Percentiles rank a stretch among this genome's conserved stretches.
phyloP scores from a whole-genome alignment of 2,797 vertebrate genomes.

The Eospalax fontanierii region DNA sequence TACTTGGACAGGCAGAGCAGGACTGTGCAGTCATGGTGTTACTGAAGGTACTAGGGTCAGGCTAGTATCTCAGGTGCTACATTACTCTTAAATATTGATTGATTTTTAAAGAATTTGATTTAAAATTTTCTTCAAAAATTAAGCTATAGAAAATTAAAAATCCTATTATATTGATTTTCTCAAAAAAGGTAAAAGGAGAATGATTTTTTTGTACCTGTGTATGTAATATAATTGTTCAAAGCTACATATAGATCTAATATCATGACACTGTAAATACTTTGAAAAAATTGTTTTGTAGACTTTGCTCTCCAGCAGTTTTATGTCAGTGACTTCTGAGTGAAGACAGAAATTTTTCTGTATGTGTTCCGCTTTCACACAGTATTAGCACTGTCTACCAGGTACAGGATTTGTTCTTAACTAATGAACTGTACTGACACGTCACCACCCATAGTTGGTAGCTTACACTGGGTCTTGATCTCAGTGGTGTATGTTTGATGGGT shows the following conservation, averaged over 20 bases:
- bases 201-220: neutral
- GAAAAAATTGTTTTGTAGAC: neutral
- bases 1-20: neutral
- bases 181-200: conserved; percentile 2
- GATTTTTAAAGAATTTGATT: neutral
- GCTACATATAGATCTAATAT: neutral
- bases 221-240: neutral
- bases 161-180: conserved; percentile 5
- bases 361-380: neutral
- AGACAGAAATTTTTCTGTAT: neutral
- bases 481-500: neutral
- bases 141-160: neutral
- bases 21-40: neutral
- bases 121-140: neutral
- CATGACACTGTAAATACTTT: neutral
- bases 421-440: neutral
- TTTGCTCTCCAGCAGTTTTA: neutral
- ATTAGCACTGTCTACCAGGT: neutral
- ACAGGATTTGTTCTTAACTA: neutral
- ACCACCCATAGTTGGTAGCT: neutral
- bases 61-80: neutral
- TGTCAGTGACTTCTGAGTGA: neutral
- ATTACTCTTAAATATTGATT: neutral
- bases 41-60: neutral
- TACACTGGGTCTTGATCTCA: neutral